These are phyloP conservation scores for Nyctalus aviator DNA, from an alignment of 2,797 vertebrate species.

Conservation along the genomic window DNA sequence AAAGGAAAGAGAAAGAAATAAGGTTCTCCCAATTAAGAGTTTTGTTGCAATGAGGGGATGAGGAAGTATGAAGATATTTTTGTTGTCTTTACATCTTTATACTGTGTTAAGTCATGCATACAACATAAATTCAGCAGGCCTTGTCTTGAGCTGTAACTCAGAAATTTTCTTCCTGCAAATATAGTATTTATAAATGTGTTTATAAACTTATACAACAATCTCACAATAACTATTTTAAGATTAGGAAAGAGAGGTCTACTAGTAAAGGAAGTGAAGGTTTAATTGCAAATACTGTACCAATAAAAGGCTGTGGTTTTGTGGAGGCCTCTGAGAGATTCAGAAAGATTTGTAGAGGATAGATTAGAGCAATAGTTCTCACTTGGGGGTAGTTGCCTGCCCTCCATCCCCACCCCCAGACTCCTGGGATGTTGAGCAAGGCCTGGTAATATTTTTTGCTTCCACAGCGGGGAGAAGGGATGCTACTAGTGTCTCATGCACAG, in stretches of 20 bases:
- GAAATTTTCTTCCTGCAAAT: conserved; percentile 85
- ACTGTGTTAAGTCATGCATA: conserved; percentile 77
- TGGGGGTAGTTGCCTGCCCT: not conserved
- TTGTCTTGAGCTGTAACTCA: conserved; percentile 83
- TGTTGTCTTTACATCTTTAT: conserved; percentile 77
- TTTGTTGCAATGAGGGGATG: conserved; percentile 77
- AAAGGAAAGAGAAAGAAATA: conserved; percentile 64
- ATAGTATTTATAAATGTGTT: conserved; percentile 89
- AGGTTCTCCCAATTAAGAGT: conserved; percentile 65
- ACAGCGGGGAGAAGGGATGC: not conserved
- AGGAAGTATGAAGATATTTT: conserved; percentile 81
- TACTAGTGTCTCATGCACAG: not conserved
- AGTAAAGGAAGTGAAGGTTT: not conserved
- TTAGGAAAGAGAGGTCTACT: not conserved
- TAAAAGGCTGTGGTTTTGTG: not conserved
- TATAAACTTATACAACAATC: conserved; percentile 89
- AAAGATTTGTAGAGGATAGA: not conserved
- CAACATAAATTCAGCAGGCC: conserved; percentile 78
- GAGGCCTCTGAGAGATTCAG: not conserved
- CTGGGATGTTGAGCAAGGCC: not conserved
- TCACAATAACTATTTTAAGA: conserved; percentile 84
- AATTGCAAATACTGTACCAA: not conserved
- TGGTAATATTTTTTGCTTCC: not conserved
- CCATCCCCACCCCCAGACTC: no score
- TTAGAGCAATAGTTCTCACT: not conserved